Evolutionary conservation across 2,113 vertebrate genomes (phyloP).

Genomic region (Otis tarda): DNA sequence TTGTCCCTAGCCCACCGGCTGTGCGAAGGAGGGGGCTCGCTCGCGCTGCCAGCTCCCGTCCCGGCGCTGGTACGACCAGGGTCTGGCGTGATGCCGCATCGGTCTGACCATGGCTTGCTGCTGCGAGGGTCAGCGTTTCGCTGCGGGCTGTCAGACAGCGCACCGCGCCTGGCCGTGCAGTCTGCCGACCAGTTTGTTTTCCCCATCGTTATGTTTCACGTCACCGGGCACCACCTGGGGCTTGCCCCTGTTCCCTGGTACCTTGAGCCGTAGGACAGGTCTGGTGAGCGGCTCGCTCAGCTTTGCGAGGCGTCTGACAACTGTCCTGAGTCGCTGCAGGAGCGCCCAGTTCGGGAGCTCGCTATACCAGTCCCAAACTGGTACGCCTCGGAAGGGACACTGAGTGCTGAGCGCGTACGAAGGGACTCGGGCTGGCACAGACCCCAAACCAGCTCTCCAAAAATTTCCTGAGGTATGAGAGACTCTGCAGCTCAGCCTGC

Average conservation of each 20-base stretch:
- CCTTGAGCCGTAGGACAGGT: background rate
- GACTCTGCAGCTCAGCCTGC: background rate
- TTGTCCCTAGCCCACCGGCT: background rate
- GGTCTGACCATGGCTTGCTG: background rate
- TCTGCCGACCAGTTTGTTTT: background rate
- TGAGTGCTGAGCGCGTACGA: accelerated
- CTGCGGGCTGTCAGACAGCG: no score
- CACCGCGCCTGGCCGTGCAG: accelerated
- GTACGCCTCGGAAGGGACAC: background rate
- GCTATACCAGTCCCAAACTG: accelerated
- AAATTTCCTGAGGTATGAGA: background rate
- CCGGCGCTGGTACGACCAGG: background rate
- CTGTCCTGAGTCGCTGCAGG: background rate
- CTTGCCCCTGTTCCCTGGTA: background rate
- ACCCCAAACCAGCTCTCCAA: background rate
- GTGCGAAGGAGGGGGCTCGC: background rate
- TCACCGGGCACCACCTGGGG: background rate
- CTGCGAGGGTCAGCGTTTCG: background rate
- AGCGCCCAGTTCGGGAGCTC: background rate
- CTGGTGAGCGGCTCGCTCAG: background rate
- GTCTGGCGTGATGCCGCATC: accelerated
- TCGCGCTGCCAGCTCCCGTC: accelerated
- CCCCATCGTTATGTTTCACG: background rate
- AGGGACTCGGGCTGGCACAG: background rate
- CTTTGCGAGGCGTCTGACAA: background rate